These are phyloP conservation scores for Crossocerus cetratus DNA, from an alignment of 2,888 invertebrate genomes.

Conservation along the genomic window DNA sequence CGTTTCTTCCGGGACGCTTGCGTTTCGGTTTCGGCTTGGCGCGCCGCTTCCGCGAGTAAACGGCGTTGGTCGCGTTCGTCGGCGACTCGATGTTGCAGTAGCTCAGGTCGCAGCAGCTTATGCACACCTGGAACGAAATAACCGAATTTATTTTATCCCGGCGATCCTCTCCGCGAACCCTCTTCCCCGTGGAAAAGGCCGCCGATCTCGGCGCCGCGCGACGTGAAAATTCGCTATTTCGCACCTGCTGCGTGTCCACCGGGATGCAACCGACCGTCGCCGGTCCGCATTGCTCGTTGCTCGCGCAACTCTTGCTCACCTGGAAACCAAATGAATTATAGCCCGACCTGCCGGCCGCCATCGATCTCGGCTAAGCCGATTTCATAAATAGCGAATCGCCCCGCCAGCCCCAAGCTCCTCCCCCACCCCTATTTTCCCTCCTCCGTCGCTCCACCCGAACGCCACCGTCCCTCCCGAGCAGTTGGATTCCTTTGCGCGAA, in stretches of 20 bases:
- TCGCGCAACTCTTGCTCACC: slow-evolving; percentile 83
- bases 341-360: not conserved
- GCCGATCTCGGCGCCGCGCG: slow-evolving; percentile 10
- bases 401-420: not conserved
- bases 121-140: slow-evolving; percentile 80
- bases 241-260: slow-evolving; percentile 81
- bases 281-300: slow-evolving; percentile 80
- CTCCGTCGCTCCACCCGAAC: not conserved
- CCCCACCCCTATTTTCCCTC: too few species aligned
- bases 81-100: slow-evolving; percentile 82
- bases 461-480: not conserved
- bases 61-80: slow-evolving; percentile 80
- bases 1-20: slow-evolving; percentile 62
- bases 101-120: slow-evolving; percentile 82
- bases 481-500: not conserved
- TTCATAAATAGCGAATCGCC: not conserved
- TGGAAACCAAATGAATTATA: slow-evolving; percentile 45
- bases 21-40: slow-evolving; percentile 67
- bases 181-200: not conserved
- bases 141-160: slow-evolving; percentile 68
- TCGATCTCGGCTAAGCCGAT: not conserved
- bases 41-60: slow-evolving; percentile 75
- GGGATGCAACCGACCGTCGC: slow-evolving; percentile 81
- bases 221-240: slow-evolving; percentile 68
- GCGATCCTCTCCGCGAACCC: not conserved